Base-by-base conservation (phyloP, 2,888 invertebrate genomes). In the Thumatha senex region DNA sequence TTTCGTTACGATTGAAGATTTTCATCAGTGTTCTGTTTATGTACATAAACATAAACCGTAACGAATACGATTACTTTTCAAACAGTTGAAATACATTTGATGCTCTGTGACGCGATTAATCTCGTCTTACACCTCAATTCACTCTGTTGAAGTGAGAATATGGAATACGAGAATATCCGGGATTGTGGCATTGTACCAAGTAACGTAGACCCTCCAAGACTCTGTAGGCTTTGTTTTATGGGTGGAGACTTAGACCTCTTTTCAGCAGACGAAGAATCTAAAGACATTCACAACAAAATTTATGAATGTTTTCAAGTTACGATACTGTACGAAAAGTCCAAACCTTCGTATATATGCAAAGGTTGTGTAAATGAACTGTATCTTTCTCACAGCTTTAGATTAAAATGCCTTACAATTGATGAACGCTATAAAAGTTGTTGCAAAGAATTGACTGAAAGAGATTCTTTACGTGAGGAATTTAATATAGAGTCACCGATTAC, bases 211-310 rank as follows among this genome's bases (percentile, higher is more conserved):
- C 7, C 30, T 9, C 34, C 40, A 39, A 31, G 12, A 13, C 36
- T 52, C n/a, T 89, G 89, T 56, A 71, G 82, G 59, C 76, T 89
- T 62, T 89, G 89, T 73, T 74, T 86, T 49, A 51, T 61, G 46
- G 58, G 57, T 43, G 61, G 53, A 11, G 36, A 56, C 39, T 51
- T 76, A 43, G 51, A 76, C 51, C 63, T 84, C 38, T 80, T 82
- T 63, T 66, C 70, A 24, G 58, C 71, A 29, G 53, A 54, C 18
- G 51, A 61, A 34, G 65, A 72, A 52, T 74, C 80, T 29, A 73
- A 72, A 61, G 67, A 72, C 14, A 70, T 87, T 48, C 51, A 80
- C 36, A 63, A 78, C 12, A 87, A 73, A 61, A 74, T 91, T 39
- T 70, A 67, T 56, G 40, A 62, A 43, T 89, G 88, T 72, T 88